Evolutionary conservation across 1,140 invertebrate genomes (phyloP), one percentile per base, ranked within the genome.

Genomic region (Zaprionus nigranus): DNA sequence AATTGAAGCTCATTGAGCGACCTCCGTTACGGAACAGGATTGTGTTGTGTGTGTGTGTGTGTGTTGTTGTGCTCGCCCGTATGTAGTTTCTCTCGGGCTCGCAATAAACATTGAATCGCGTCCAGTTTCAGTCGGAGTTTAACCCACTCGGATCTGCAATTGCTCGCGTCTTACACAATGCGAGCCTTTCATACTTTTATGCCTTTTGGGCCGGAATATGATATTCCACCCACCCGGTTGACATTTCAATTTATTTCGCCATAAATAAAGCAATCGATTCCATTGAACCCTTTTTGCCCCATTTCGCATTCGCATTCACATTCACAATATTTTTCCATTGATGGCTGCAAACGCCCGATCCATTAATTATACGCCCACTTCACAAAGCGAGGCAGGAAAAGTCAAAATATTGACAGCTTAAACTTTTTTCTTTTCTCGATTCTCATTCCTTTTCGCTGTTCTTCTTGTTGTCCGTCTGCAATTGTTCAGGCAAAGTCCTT

Each of bases 361-460:
- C 88, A 91, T 91, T 91, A 91, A 91, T 91, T 91, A 91, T 86
- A 91, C 90, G 90, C 90, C 90, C 84, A 91, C 88, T 91, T 91
- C 78, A 83, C 86, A 85, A 85, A 67, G 63, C 62, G 71, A 74
- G 79, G 82, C 88, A 81, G 77, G 74, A 91, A 91, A 91, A 91
- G 90, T 91, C 90, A 91, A 91, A 91, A 91, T 91, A 91, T 91
- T 91, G 90, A 91, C 90, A 91, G 90, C 90, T 91, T 86, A 68
- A 83, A 91, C 72, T 81, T 85, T 80, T 79, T 66, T 64, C 65
- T 59, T 63, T 34, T 53, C 46, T 51, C 46, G 46, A 13, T 36
- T 17, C 53, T 62, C 3, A 17, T 43, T 65, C 64, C 66, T 67
- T 43, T 65, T 11, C 20, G 30, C 30, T 46, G 53, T 62, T 65